phyloP scores from a whole-genome alignment of 2,797 vertebrate genomes.

The Okamejei kenojei region DNA sequence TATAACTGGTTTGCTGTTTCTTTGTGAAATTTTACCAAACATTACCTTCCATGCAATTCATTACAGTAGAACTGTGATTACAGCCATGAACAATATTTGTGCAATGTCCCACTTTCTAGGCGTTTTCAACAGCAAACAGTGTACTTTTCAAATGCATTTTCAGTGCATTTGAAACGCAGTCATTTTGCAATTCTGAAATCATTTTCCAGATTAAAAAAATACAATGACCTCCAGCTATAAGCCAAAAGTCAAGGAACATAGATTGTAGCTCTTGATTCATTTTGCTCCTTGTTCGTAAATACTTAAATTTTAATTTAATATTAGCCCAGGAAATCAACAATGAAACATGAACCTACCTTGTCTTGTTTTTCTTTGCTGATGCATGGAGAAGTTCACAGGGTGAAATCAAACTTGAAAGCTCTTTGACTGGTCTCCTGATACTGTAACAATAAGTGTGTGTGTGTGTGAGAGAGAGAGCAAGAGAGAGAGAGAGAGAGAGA shows the following conservation, averaged over 20 bases:
- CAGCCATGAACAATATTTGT: background rate
- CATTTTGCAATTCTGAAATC: background rate
- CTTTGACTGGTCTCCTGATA: constrained; percentile 40
- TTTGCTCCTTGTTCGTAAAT: background rate
- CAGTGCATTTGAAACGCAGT: background rate
- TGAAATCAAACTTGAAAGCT: constrained; percentile 16
- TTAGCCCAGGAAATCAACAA: background rate
- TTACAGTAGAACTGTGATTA: background rate
- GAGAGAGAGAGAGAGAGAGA: too few species aligned
- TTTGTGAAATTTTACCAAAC: background rate
- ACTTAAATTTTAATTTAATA: background rate
- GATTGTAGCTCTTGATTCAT: background rate
- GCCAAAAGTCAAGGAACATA: background rate
- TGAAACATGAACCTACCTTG: constrained; percentile 17
- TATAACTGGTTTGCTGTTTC: background rate
- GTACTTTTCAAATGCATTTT: background rate
- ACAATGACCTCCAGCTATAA: background rate
- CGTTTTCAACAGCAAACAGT: background rate
- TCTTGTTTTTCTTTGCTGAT: background rate
- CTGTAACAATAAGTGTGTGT: constrained; percentile 40
- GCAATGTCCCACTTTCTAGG: background rate
- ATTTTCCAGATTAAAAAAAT: background rate
- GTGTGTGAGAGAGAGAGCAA: background rate
- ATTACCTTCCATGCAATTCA: background rate
- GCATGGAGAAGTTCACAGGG: background rate